Base-by-base conservation (phyloP, 2,797 vertebrate species). In the Enteromius unitaeniatus region DNA sequence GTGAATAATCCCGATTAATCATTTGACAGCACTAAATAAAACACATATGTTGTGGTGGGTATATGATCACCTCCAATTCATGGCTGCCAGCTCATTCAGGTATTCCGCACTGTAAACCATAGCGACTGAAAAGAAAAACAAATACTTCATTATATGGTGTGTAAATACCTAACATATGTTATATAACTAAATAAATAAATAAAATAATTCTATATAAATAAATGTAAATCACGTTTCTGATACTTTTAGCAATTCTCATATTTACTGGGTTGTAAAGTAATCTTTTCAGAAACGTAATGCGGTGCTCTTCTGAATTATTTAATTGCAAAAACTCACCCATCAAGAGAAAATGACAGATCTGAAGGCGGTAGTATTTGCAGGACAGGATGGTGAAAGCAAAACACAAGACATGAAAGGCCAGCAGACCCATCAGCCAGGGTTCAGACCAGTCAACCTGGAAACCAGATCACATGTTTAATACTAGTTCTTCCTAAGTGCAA, bases 31-130 rank as follows among this genome's bases (percentile, higher is more conserved):
- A 13, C 11, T 47, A 47, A 21, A 31, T 3, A 26, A 31, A 19
- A 83, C 14, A 13, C 4, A 53, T n/a, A 5, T 21, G 13, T 74
- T 72, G 10, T 28, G n/a, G 34, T 13, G 62, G 3, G 17, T 14
- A 23, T 64, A 6, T 26, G 15, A 74, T 90, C 89, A 97, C 98
- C 95, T 96, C 98, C 97, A 99, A 90, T 99, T 97, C 95, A 95
- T 94, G 2, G 98, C 98, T 45, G 97, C 98, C 42, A 95, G 68
- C 91, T 99, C 98, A 82, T 99, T 99, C 76, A 99, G 93, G 85
- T 99, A 96, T 87, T 99, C 98, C 31, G 98, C 97, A 1, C 93
- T 95, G 64, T 93, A 98, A 74, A 99, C 97, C 86, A 99, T 90
- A 8, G 72, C 90, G 34, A 96, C 98, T 99, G 88, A n/a, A 60